Percentiles rank a stretch among this genome's conserved stretches.
These are phyloP conservation scores for Chloroceryle inda DNA, from an alignment of 2,797 vertebrate species.

Conservation along the genomic window DNA sequence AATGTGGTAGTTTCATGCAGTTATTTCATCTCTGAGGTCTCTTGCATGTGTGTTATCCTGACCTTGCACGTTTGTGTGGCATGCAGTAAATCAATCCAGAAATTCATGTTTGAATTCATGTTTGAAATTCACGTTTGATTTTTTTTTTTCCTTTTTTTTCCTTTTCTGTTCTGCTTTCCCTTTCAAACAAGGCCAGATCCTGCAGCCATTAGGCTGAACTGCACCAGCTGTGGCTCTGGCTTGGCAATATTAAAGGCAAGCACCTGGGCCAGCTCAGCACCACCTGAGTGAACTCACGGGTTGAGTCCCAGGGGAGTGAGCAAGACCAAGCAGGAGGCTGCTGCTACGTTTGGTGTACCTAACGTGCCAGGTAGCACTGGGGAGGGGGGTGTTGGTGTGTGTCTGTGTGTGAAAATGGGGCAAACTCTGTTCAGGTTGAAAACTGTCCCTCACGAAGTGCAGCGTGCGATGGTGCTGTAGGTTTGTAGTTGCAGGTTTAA, in stretches of 20 bases:
- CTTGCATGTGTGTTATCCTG: not conserved
- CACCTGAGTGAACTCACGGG: not conserved
- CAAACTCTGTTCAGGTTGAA: not conserved
- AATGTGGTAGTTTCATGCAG: not conserved
- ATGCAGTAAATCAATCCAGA: not conserved
- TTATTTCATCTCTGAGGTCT: constrained; percentile 6
- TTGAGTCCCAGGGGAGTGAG: not conserved
- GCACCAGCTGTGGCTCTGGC: constrained; percentile 47
- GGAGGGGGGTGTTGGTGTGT: not conserved
- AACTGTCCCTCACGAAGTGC: not conserved
- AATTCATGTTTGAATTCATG: not conserved
- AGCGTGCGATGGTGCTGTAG: not conserved
- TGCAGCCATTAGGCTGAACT: constrained; percentile 45
- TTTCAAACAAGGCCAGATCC: constrained; percentile 62
- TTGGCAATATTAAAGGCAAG: constrained; percentile 32
- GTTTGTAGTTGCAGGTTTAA: not conserved
- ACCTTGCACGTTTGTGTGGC: not conserved
- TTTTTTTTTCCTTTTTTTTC: not conserved
- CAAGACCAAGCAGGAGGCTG: not conserved
- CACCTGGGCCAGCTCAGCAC: constrained; percentile 26
- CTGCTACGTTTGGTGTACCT: not conserved
- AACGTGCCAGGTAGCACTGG: not conserved
- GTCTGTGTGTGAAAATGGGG: not conserved
- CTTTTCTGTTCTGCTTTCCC: constrained; percentile 23
- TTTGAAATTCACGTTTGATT: not conserved